Base-by-base conservation (phyloP, 2,888 invertebrate genomes). In the Spisula solida region DNA sequence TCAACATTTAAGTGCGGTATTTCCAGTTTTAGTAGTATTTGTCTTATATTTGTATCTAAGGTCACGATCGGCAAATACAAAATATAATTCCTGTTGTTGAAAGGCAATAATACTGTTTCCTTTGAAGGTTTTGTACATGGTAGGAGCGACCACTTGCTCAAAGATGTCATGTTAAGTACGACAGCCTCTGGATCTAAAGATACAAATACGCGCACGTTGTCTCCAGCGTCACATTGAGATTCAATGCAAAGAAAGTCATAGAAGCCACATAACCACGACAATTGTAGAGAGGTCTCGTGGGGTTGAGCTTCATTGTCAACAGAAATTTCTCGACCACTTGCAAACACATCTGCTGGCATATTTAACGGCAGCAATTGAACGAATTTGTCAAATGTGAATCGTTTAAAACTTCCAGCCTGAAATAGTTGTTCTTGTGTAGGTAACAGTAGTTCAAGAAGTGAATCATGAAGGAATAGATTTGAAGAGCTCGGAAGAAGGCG, bases 401-500 rank as follows among this genome's bases (percentile, higher is more conserved):
- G 25, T 31, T 79, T 85, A 47, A 88, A 78, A 20, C 48, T 25
- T 8, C 29, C 31, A 60, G 70, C 34, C 31, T 88, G 78, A 29
- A n/a, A 47, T 41, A 47, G 29, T 18, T 25, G 41, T 14, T 41
- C n/a, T 14, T 34, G 14, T 18, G 31, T 10, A 0, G 20, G n/a
- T 1, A 34, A 2, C 1, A 88, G 47, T 31, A 86, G 14, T 12
- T 12, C 16, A 2, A 88, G 81, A 31, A 92, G 78, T 0, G 85
- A 34, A 29, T 41, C 16, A 56, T 92, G 87, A 0, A 93, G 34
- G 85, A 92, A 92, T 14, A 16, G n/a, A 25, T 80, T 12, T 47
- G 60, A 25, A 0, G 91, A 91, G 5, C 16, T 14, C 12, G 90
- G 90, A 10, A 93, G 78, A 0, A 93, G 66, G 0, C 60, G 18